A percentile compares a stretch with the other conserved stretches of the same genome.
Conservation (phyloP, 2,113 vertebrate species). For the Corythornis madagascariensis region DNA sequence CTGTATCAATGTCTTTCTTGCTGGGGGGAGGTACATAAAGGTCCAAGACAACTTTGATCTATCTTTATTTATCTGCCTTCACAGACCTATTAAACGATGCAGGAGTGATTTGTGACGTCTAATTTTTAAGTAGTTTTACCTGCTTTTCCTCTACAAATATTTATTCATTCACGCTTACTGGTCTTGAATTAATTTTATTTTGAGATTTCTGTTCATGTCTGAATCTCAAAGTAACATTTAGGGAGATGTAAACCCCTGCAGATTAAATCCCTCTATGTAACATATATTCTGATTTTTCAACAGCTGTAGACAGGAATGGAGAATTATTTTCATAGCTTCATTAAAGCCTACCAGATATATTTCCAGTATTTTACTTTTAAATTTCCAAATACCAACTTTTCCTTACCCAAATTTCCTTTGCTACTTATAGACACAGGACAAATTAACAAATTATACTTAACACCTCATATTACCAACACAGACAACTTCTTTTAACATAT, state of each 20-base stretch:
- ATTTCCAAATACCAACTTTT: background rate
- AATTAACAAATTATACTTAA: background rate
- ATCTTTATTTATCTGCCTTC: background rate
- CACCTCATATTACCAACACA: background rate
- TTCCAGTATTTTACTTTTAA: conserved; percentile 3
- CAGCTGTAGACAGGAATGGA: background rate
- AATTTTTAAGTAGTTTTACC: background rate
- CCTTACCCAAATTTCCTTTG: background rate
- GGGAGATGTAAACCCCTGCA: background rate
- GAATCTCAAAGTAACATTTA: background rate
- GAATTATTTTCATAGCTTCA: background rate
- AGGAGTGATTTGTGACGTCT: background rate
- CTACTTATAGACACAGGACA: background rate
- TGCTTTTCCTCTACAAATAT: background rate
- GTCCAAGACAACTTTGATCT: background rate
- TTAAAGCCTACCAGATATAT: background rate
- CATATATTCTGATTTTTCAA: background rate
- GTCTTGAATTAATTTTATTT: background rate
- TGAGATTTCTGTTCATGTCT: background rate
- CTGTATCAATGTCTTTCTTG: background rate
- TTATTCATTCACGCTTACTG: background rate
- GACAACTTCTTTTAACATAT: background rate
- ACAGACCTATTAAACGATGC: background rate
- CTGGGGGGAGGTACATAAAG: background rate
- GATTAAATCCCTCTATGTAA: background rate